Base-by-base conservation (phyloP, 1,140 invertebrate species). In the Aphelenchoides avenae region DNA sequence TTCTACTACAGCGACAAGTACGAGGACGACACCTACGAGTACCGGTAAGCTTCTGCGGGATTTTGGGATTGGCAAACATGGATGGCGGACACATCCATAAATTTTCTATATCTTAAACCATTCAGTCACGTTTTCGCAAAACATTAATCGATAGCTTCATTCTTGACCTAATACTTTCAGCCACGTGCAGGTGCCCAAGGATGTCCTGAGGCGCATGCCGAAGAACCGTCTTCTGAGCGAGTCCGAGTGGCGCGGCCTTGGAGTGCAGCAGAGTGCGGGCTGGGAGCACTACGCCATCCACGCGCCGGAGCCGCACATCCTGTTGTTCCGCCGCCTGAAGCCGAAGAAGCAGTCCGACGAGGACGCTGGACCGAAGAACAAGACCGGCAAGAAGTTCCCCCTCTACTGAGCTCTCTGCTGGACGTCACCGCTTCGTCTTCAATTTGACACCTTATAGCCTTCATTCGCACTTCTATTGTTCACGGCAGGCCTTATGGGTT, bases 241-340 rank as follows among this genome's bases (percentile, higher is more conserved):
- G 80, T 86, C 85, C 0, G 91, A 95, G 80, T 95, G 91, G 91
- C 80, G 91, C 55, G 87, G 89, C 78, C 82, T 95, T 6, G 91
- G 91, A 13, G 89, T 95, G 3, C 89, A 93, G 74, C 91, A 94
- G 75, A 91, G 88, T 72, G 87, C 87, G 20, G 88, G 89, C 30
- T 95, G 91, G 91, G 84, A 89, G 1, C 90, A 94, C 80, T 95
- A 92, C 71, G 92, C 94, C 89, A 85, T 89, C 65, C 91, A 94
- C 78, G 84, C 85, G 15, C 91, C 91, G 70, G 90, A 50, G 26
- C 18, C 20, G 5, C 48, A 50, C 18, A 36, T 50, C 26, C n/a
- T 50, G n/a, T 18, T 55, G 3, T 52, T 52, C 26, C 15, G 48
- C 15, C 29, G 48, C 26, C 48, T n/a, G 34, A 36, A 36, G 34